phyloP scores from a whole-genome alignment of 2,113 vertebrate species.

The Symphodus melops region DNA sequence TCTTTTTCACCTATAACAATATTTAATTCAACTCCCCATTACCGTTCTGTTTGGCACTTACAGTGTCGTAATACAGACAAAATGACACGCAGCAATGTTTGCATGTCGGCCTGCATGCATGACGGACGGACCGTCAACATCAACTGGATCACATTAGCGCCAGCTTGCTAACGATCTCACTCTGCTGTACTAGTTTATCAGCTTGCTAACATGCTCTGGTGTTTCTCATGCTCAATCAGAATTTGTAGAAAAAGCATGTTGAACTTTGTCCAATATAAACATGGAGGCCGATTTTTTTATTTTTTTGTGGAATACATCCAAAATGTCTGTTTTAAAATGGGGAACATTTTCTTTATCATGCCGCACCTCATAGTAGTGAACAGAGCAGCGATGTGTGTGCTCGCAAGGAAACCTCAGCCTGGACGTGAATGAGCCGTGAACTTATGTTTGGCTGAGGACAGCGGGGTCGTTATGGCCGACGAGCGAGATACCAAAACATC shows the following conservation, averaged over 20 bases:
- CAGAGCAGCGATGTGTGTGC: slow-evolving; percentile 45
- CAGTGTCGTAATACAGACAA: too few species aligned
- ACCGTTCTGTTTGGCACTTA: too few species aligned
- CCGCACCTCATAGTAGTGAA: slow-evolving; percentile 41
- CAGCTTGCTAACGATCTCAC: too few species aligned
- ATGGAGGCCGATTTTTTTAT: not conserved
- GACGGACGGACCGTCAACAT: too few species aligned
- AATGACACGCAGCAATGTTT: too few species aligned
- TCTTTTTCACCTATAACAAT: too few species aligned
- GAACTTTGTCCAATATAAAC: not conserved
- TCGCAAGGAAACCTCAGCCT: slow-evolving; percentile 63
- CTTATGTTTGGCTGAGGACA: slow-evolving; percentile 71
- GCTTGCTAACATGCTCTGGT: too few species aligned
- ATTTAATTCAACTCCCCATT: too few species aligned
- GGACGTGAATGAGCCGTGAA: slow-evolving; percentile 68
- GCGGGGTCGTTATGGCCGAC: slow-evolving; percentile 41
- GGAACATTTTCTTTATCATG: slow-evolving; percentile 31
- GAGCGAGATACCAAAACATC: slow-evolving; percentile 69
- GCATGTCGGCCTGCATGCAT: too few species aligned
- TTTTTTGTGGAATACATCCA: not conserved
- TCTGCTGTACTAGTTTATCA: too few species aligned
- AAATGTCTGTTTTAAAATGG: slow-evolving; percentile 16
- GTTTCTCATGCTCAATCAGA: too few species aligned
- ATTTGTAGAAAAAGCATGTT: not conserved
- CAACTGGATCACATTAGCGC: too few species aligned